Conservation (phyloP, 2,797 vertebrate species). For the Triplophysa bombifrons region DNA sequence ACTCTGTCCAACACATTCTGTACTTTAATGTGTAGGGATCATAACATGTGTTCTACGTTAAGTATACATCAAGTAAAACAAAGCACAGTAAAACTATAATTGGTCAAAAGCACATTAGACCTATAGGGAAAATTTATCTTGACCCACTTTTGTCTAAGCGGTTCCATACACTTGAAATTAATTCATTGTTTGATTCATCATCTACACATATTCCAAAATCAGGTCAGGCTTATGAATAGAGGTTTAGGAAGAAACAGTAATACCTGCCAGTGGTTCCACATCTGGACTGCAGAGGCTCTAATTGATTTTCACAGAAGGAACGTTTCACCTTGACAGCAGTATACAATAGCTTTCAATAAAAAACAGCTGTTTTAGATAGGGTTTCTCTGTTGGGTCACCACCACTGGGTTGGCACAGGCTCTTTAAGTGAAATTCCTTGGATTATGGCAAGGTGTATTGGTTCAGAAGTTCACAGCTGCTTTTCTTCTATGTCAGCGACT, state of each 20-base stretch:
- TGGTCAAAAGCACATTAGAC: not conserved
- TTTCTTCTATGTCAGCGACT: not conserved
- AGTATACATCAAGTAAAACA: not conserved
- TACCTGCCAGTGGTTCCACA: conserved; percentile 52
- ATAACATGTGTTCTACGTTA: not conserved
- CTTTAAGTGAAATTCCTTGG: conserved; percentile 1
- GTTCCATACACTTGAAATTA: conserved; percentile 1
- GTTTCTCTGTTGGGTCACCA: conserved; percentile 38
- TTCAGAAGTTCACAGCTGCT: conserved; percentile 18
- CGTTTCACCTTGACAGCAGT: conserved; percentile 56
- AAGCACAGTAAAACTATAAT: not conserved
- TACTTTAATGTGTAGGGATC: not conserved
- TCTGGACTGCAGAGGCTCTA: conserved; percentile 55
- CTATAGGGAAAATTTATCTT: not conserved
- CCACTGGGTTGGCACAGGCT: conserved; percentile 10
- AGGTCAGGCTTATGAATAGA: conserved; percentile 37
- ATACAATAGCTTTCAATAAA: not conserved
- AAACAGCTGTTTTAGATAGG: conserved; percentile 39
- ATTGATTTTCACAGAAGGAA: conserved; percentile 64
- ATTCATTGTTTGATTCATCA: conserved; percentile 19
- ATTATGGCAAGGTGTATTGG: conserved; percentile 15
- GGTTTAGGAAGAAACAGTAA: conserved; percentile 43
- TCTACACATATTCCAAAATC: conserved; percentile 18
- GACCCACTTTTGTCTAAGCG: not conserved
- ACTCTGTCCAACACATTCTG: not conserved